These are phyloP conservation scores for Tiaroga cobitis DNA, from an alignment of 2,797 vertebrate genomes.

Conservation along the genomic window DNA sequence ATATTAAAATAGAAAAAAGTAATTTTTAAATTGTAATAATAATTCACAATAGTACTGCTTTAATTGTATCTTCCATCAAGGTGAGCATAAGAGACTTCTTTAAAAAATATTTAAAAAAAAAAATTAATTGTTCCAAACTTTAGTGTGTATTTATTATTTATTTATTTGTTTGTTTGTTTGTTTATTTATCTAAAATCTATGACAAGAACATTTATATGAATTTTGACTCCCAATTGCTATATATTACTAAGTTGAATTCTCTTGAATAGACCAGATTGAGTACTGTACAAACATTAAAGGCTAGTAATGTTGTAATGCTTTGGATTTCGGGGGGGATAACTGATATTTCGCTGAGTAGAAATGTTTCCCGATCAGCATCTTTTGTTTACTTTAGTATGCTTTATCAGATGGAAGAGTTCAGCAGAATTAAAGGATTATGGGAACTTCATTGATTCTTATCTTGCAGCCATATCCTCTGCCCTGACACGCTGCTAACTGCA, in stretches of 20 bases:
- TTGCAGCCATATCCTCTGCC: not conserved
- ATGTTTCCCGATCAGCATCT: not conserved
- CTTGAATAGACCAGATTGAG: not conserved
- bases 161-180: not conserved
- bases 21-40: no score
- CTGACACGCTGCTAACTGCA: not conserved
- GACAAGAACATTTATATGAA: not conserved
- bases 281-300: not conserved
- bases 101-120: no score
- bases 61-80: not conserved
- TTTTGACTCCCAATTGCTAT: not conserved
- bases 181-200: not conserved
- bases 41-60: no score
- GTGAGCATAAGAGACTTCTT: not conserved
- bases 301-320: not conserved
- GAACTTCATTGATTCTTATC: conserved; percentile 28
- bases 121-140: not conserved
- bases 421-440: not conserved
- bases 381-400: not conserved
- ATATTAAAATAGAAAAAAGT: no score
- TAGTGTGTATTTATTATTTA: not conserved
- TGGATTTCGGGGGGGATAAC: not conserved
- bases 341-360: not conserved
- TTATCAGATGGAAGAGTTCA: not conserved
- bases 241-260: not conserved